A percentile compares a stretch with the other conserved stretches of the same genome.
Conservation (phyloP, 2,888 invertebrate species). For the Cerceris rybyensis region DNA sequence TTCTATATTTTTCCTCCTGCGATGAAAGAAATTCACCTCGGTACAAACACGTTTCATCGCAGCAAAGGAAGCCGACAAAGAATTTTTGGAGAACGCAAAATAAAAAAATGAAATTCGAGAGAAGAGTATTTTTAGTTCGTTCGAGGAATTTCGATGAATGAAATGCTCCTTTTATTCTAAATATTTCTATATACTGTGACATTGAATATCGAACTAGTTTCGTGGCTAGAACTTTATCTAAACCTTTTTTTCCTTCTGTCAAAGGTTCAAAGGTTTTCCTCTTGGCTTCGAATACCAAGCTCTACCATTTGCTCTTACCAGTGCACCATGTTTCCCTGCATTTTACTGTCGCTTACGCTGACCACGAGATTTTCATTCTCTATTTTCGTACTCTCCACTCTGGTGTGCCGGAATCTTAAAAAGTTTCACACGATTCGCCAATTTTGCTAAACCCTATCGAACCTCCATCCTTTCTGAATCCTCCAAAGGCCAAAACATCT, state of each 20-base stretch:
- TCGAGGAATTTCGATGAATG: neutral
- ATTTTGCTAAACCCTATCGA: no score
- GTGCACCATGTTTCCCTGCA: constrained; percentile 46
- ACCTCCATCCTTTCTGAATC: no score
- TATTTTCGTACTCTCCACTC: constrained; percentile 69
- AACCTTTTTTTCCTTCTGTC: constrained; percentile 21
- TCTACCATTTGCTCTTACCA: constrained; percentile 36
- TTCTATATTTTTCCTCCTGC: neutral
- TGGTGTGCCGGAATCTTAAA: constrained; percentile 38
- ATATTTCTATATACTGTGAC: no score
- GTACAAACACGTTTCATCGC: neutral
- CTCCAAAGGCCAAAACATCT: no score
- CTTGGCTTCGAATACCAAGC: constrained; percentile 38
- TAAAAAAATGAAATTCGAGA: neutral
- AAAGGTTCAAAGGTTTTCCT: constrained; percentile 37
- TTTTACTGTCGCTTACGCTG: constrained; percentile 72
- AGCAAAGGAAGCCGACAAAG: neutral
- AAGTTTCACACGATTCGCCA: constrained; percentile 25
- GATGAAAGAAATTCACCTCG: constrained; percentile 1
- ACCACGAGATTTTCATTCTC: constrained; percentile 69
- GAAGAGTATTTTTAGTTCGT: neutral
- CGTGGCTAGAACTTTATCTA: neutral
- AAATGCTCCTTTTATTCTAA: neutral
- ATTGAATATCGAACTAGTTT: no score
- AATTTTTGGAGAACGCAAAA: neutral